Percentiles rank a stretch among this genome's conserved stretches.
These are phyloP conservation scores for Luidia sarsii DNA, from an alignment of 53 echinoderm and acorn worm species.

Conservation along the genomic window DNA sequence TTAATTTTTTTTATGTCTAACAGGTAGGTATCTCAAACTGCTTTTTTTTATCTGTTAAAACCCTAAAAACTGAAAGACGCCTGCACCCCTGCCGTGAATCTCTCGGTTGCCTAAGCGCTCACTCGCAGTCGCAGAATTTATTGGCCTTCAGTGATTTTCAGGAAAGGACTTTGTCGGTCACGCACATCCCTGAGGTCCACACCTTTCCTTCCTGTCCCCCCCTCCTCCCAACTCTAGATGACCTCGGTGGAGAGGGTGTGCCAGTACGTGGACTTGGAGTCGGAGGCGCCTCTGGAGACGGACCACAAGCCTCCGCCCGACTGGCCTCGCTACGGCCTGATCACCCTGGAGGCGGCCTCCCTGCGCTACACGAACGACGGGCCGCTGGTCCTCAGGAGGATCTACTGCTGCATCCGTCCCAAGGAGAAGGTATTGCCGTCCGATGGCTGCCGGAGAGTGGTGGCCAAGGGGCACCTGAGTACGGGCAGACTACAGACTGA, in stretches of 20 bases:
- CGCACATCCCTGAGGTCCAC: not conserved
- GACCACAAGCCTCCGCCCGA: constrained; percentile 63
- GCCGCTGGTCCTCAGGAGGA: constrained; percentile 67
- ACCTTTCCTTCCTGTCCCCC: not conserved
- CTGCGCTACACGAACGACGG: constrained; percentile 71
- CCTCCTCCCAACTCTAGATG: constrained; percentile 85
- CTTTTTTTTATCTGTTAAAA: too few species aligned
- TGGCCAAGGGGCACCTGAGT: too few species aligned
- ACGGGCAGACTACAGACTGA: too few species aligned
- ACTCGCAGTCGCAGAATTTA: too few species aligned
- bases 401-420: constrained; percentile 66
- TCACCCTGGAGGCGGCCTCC: constrained; percentile 78
- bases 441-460: too few species aligned
- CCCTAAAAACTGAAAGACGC: too few species aligned
- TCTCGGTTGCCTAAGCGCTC: too few species aligned
- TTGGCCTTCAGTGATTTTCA: too few species aligned
- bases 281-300: constrained; percentile 77
- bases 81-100: too few species aligned
- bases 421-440: constrained; percentile 75
- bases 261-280: constrained; percentile 63
- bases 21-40: not conserved
- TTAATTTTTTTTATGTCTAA: not conserved
- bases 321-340: constrained; percentile 84
- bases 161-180: too few species aligned
- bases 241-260: constrained; percentile 85